These are phyloP conservation scores for Philhelius pedissequus DNA, from an alignment of 2,888 invertebrate genomes.

Conservation along the genomic window DNA sequence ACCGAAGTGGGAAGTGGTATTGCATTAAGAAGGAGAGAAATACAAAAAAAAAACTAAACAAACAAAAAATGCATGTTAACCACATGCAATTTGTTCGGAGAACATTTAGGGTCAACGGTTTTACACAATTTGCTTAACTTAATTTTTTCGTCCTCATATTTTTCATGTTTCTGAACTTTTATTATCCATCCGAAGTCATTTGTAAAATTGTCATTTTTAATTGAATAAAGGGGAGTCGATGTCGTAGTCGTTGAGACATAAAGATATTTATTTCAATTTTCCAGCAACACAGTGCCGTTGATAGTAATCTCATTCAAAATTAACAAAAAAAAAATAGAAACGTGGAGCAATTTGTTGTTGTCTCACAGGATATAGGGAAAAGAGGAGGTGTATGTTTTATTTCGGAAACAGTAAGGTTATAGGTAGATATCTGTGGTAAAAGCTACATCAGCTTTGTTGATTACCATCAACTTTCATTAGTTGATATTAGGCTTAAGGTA, in stretches of 20 bases:
- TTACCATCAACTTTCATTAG: slow-evolving; percentile 46
- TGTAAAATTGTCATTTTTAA: slow-evolving; percentile 63
- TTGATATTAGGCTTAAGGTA: neutral
- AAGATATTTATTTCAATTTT: slow-evolving; percentile 54
- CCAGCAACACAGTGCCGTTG: neutral
- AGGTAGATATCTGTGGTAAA: neutral
- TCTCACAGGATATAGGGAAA: neutral
- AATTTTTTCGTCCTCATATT: slow-evolving; percentile 33
- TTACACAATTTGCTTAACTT: slow-evolving; percentile 38
- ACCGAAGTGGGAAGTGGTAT: neutral
- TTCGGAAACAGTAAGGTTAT: neutral
- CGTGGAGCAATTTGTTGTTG: slow-evolving; percentile 17
- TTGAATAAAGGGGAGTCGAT: slow-evolving; percentile 33
- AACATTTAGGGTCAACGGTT: slow-evolving; percentile 57
- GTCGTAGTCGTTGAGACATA: neutral
- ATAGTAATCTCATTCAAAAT: slow-evolving; percentile 40
- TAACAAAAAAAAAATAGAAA: neutral
- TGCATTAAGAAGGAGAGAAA: neutral
- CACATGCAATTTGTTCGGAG: slow-evolving; percentile 63
- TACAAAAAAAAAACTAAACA: neutral
- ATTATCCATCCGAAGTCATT: slow-evolving; percentile 55
- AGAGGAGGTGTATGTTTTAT: neutral
- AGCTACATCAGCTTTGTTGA: slow-evolving; percentile 32
- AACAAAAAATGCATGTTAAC: slow-evolving; percentile 23
- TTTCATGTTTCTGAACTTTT: slow-evolving; percentile 52